Conservation (phyloP, 2,888 invertebrate species). For the Ophonus ardosiacus region DNA sequence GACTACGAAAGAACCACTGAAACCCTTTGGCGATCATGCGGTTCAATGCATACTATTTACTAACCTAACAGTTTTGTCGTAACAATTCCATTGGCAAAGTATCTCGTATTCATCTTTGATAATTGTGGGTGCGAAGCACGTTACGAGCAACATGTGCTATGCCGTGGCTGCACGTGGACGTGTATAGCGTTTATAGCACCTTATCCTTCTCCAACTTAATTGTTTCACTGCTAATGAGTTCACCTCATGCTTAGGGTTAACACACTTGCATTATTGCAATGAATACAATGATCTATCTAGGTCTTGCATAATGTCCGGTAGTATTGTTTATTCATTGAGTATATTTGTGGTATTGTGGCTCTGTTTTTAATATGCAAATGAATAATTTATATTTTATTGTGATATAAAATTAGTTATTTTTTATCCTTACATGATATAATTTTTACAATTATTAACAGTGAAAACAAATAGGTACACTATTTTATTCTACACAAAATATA, state of each 20-base stretch:
- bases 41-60: background rate
- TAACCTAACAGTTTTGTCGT: background rate
- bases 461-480: too few species aligned
- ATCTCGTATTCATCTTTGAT: background rate
- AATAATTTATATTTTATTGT: too few species aligned
- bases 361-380: too few species aligned
- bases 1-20: background rate
- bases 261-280: slow-evolving; percentile 21
- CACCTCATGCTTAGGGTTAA: slow-evolving; percentile 32
- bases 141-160: slow-evolving; percentile 9
- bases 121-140: slow-evolving; percentile 10
- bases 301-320: background rate
- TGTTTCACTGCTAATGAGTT: slow-evolving; percentile 37
- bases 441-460: too few species aligned
- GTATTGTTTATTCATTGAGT: background rate
- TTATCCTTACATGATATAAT: too few species aligned
- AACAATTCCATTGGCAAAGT: background rate
- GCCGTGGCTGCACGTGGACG: slow-evolving; percentile 3
- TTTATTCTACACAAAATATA: too few species aligned
- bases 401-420: too few species aligned
- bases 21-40: background rate
- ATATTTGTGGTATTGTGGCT: too few species aligned
- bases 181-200: slow-evolving; percentile 30
- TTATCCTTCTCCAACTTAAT: slow-evolving; percentile 27
- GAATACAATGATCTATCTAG: background rate